Evolutionary conservation across 2,888 invertebrate species (phyloP), one percentile per base, ranked within the genome.

Genomic region (Panorpa germanica): DNA sequence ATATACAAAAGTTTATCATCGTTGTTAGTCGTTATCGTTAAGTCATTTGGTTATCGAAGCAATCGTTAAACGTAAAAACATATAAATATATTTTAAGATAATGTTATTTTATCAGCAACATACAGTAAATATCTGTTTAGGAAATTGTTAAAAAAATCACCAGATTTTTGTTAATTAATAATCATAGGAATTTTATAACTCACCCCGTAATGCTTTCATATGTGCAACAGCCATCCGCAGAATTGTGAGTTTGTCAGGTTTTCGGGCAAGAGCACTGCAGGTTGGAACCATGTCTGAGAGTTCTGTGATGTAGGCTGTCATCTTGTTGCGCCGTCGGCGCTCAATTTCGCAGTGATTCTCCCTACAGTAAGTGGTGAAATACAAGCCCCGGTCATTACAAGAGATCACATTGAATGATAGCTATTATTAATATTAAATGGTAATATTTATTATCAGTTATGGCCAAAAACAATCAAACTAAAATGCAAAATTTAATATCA

Each of bases 261-360:
- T 98, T 41, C 96, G 70, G 32, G 96, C 96, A 42, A 96, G 67
- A 27, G 95, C 91, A 49, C 88, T 90, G 62, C 95, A 95, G 46
- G 96, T 93, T 47, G 96, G 96, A 49, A 96, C 95, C 96, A 98
- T 96, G 61, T 96, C 96, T 41, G 93, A 95, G 45, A 98, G 67
- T 63, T 98, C 96, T 49, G 95, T 95, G 57, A 98, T 96, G 62
- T 98, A 98, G 42, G 95, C 90, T 45, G 96, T 95, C 98, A 98
- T 98, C 76, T 98, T 98, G 69, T 96, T 96, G 44, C 98, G 72
- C 44, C 98, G 69, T 44, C 96, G 72, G 43, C 98, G 71, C 59
- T 98, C 98, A 54, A 98, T 98, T 61, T 96, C 95, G 60, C 93
- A 93, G 61, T 96, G 95, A 55, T 95, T 95, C 65, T 95, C 95